Conservation (phyloP, 1,140 invertebrate species). For the Scylla paramamosain region DNA sequence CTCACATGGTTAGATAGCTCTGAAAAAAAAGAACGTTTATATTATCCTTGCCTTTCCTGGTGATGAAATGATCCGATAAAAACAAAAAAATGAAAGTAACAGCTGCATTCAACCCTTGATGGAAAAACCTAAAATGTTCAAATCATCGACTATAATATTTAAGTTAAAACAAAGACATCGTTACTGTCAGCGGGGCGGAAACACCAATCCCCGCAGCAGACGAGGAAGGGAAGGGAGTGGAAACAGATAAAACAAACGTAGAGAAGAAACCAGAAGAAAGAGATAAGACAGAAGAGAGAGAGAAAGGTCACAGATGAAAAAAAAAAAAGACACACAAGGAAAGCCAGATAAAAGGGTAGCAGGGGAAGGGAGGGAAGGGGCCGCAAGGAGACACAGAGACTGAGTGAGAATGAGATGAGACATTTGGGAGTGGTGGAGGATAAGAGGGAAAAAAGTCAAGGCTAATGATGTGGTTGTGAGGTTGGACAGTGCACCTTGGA, state of each 20-base stretch:
- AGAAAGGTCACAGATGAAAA: not conserved
- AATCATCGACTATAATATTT: not conserved
- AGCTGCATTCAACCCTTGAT: not conserved
- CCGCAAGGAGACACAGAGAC: too few relatives aligned
- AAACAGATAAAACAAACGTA: not conserved
- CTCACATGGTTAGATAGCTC: too few relatives aligned
- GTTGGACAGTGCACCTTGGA: too few relatives aligned
- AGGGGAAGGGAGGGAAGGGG: too few relatives aligned
- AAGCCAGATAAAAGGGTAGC: too few relatives aligned
- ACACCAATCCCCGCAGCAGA: not conserved
- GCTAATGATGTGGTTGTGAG: too few relatives aligned
- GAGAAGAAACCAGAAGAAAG: not conserved
- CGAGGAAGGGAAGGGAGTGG: not conserved
- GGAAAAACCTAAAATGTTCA: too few relatives aligned
- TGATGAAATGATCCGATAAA: too few relatives aligned
- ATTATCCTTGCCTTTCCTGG: too few relatives aligned
- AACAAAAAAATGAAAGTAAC: not conserved
- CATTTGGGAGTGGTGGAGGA: not conserved
- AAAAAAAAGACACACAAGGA: too few relatives aligned
- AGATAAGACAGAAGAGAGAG: not conserved
- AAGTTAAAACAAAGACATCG: not conserved
- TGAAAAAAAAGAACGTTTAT: too few relatives aligned
- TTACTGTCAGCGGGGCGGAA: not conserved
- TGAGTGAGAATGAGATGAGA: not conserved
- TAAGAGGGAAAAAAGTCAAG: not conserved